Conservation (phyloP, 2,888 invertebrate genomes). For the Drosophila kuntzei region DNA sequence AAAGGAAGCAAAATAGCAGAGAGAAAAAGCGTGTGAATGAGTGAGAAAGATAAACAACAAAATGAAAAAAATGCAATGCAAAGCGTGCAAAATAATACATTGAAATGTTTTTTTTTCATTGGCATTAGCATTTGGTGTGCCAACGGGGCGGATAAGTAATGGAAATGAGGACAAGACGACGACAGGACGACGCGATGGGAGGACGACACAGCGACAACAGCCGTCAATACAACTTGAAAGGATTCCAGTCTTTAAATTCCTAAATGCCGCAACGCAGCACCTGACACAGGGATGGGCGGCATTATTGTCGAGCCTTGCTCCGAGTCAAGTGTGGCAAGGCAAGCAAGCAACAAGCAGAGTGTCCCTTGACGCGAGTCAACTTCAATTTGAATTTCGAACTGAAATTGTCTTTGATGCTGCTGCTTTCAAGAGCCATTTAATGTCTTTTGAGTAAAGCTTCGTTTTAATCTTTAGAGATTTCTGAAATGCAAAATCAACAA, state of each 20-base stretch:
- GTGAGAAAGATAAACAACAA: slow-evolving; percentile 29
- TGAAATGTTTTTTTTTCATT: slow-evolving; percentile 53
- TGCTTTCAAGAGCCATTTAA: slow-evolving; percentile 22
- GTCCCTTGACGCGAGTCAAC: slow-evolving; percentile 47
- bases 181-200: background rate
- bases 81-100: slow-evolving; percentile 64
- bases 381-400: slow-evolving; percentile 47
- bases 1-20: slow-evolving; percentile 33
- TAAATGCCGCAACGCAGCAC: slow-evolving; percentile 47
- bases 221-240: slow-evolving; percentile 60
- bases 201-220: slow-evolving; percentile 44
- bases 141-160: slow-evolving; percentile 59
- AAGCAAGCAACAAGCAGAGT: slow-evolving; percentile 1
- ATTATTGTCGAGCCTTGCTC: slow-evolving; percentile 10
- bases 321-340: slow-evolving; percentile 15
- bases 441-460: slow-evolving; percentile 17
- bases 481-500: background rate
- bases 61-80: slow-evolving; percentile 25
- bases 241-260: slow-evolving; percentile 43
- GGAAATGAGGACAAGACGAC: slow-evolving; percentile 37
- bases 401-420: slow-evolving; percentile 51
- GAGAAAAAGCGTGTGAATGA: slow-evolving; percentile 8
- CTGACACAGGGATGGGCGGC: slow-evolving; percentile 10
- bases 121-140: slow-evolving; percentile 67
- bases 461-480: slow-evolving; percentile 7